Evolutionary conservation across 2,797 vertebrate species (phyloP).

Genomic region (Brotogeris chrysoptera): DNA sequence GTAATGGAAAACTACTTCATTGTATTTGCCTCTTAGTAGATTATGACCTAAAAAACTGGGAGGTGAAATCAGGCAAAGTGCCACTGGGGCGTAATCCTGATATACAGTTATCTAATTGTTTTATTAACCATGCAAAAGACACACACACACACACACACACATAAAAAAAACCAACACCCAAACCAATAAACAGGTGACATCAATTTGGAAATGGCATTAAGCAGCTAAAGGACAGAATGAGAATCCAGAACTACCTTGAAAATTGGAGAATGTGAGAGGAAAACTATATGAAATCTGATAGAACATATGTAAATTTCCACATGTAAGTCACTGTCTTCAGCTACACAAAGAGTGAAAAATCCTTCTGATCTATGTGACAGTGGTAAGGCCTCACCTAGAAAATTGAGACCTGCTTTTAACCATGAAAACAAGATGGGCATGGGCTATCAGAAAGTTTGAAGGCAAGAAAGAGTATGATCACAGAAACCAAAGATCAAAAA

Average conservation of each 20-base stretch:
- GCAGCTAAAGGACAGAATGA: neutral
- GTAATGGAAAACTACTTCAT: neutral
- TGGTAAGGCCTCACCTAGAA: neutral
- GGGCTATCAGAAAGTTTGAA: neutral
- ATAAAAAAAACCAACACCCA: neutral
- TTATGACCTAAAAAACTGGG: neutral
- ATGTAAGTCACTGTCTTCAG: neutral
- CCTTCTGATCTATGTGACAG: neutral
- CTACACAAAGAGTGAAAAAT: neutral
- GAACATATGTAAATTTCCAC: neutral
- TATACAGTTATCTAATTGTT: neutral
- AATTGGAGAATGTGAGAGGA: neutral
- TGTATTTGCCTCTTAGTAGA: neutral
- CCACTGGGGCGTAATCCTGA: neutral
- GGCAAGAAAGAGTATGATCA: neutral
- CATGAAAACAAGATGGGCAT: neutral
- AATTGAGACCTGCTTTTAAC: neutral
- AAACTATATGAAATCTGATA: neutral
- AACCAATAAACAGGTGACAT: neutral
- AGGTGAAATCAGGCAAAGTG: neutral
- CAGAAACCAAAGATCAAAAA: neutral
- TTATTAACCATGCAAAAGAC: neutral
- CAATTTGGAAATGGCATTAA: neutral
- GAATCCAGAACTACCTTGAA: neutral
- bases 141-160: neutral